Percentiles rank a stretch among this genome's conserved stretches.
Evolutionary conservation across 2,113 vertebrate genomes (phyloP).

Genomic region (Tachysurus fulvidraco): DNA sequence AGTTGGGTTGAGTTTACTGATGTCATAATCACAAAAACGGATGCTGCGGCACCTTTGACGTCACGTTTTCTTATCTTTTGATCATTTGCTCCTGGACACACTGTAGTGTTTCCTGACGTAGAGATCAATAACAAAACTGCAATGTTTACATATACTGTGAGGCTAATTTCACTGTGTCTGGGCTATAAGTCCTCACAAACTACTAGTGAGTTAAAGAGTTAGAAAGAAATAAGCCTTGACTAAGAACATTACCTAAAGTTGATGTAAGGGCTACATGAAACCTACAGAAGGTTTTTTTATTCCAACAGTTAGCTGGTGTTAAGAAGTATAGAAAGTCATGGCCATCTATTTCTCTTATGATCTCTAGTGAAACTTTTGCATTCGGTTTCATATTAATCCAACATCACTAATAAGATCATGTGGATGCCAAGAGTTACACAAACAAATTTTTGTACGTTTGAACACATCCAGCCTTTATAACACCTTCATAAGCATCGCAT

Average conservation of each 20-base stretch:
- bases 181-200: background rate
- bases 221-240: no score
- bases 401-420: no score
- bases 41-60: background rate
- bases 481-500: background rate
- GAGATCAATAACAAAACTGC: background rate
- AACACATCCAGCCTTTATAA: background rate
- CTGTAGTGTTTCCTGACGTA: background rate
- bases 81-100: background rate
- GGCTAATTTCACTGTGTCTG: background rate
- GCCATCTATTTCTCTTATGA: no score
- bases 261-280: background rate
- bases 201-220: no score
- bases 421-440: no score
- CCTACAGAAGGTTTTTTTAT: background rate
- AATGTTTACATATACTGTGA: background rate
- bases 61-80: background rate
- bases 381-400: no score
- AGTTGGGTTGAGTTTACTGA: background rate
- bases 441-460: no score
- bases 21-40: background rate
- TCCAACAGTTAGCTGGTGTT: background rate
- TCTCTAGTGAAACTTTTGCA: no score
- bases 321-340: no score
- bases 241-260: no score